Conservation (phyloP, 2,797 vertebrate genomes). For the Trichosurus vulpecula region DNA sequence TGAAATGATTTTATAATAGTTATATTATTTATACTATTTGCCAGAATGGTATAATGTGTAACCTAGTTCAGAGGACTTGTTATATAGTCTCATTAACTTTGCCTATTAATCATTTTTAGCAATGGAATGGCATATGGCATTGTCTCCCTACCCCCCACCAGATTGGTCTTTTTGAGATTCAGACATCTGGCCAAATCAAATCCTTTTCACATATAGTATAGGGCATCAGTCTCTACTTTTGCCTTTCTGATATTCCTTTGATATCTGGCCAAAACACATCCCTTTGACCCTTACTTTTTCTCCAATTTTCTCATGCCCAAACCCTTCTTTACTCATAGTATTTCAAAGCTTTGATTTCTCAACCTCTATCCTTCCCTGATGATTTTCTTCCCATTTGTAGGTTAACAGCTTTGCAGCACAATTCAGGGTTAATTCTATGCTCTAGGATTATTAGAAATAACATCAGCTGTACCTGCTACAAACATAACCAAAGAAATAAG, state of each 20-base stretch:
- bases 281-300: neutral
- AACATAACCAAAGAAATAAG: neutral
- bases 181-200: neutral
- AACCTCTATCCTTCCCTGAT: neutral
- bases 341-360: neutral
- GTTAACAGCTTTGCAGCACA: constrained; percentile 23
- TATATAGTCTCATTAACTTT: neutral
- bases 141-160: neutral
- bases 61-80: constrained; percentile 5
- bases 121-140: neutral
- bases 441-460: constrained; percentile 2
- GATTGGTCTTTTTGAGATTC: neutral
- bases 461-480: neutral
- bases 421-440: constrained; percentile 36
- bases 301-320: neutral
- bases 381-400: constrained; percentile 39
- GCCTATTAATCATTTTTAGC: neutral
- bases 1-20: neutral
- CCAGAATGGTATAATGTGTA: constrained; percentile 21
- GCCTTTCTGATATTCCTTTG: neutral
- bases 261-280: neutral
- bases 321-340: constrained; percentile 13
- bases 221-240: neutral
- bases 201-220: neutral
- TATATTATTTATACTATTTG: constrained; percentile 24